These are phyloP conservation scores for Neogale vison DNA, from an alignment of 2,113 vertebrate genomes.

Conservation along the genomic window DNA sequence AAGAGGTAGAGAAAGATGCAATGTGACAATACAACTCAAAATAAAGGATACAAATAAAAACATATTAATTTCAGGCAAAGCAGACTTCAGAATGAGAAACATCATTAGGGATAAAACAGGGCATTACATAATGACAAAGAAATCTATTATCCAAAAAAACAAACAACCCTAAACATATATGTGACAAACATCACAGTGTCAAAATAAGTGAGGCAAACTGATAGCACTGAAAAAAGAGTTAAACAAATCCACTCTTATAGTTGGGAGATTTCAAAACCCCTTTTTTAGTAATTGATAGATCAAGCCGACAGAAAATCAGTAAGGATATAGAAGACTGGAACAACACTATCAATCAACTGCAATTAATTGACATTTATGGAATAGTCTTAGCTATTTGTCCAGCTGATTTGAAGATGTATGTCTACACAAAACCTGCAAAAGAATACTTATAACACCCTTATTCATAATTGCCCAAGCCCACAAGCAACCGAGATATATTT, in stretches of 20 bases:
- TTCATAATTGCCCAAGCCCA: not conserved
- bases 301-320: slow-evolving; percentile 33
- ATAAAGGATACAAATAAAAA: not conserved
- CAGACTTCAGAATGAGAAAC: not conserved
- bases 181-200: not conserved
- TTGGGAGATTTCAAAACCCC: not conserved
- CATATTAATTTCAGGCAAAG: not conserved
- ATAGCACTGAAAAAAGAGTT: not conserved
- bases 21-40: not conserved
- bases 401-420: not conserved
- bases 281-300: slow-evolving; percentile 20
- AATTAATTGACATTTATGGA: slow-evolving; percentile 6
- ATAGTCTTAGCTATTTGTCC: not conserved
- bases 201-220: not conserved
- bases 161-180: not conserved
- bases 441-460: not conserved
- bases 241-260: not conserved
- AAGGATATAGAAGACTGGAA: not conserved
- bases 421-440: not conserved
- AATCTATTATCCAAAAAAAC: not conserved
- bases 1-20: not conserved
- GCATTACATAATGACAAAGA: not conserved
- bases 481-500: not conserved
- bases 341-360: not conserved
- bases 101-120: not conserved